Base-by-base conservation (phyloP, 2,113 vertebrate species). In the Struthidea cinerea region DNA sequence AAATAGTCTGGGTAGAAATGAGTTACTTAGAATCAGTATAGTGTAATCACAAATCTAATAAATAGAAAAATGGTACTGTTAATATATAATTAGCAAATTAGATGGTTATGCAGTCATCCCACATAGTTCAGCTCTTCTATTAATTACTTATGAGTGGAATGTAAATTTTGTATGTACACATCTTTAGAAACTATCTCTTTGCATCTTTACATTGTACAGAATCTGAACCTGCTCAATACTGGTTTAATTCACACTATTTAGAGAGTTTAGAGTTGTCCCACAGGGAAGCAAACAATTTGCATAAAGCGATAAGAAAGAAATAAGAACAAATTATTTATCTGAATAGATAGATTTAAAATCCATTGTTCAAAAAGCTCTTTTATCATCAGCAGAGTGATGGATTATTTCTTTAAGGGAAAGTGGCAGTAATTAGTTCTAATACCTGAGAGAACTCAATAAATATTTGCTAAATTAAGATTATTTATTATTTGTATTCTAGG, bases 371-470 rank as follows among this genome's bases (percentile, higher is more conserved):
- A 96, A 94, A 87, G 50, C 77, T 92, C 80, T 91, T 95, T 89
- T 86, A 80, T 97, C 89, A 93, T 91, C 77, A 81, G 22, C 64
- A 78, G 37, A 89, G 46, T 90, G 92, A 90, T 69, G 77, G 56
- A 95, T 82, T 95, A 83, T 81, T 84, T 95, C 89, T 96, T 96
- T 94, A 85, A 87, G 68, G 30, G n/a, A 89, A 93, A 95, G 84
- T 59, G 82, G 26, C 89, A 94, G 56, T 88, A 95, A 95, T 96
- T 93, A 92, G 52, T 89, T 96, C 57, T 82, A 94, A 95, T 86
- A 96, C 94, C 91, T 93, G 59, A 91, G 87, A 96, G 93, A 95
- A 85, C 47, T 90, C 85, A 88, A 97, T 93, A 96, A 90, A 89
- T 97, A 92, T 63, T 93, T 96, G 49, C 35, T 74, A 90, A 94